phyloP scores from a whole-genome alignment of 2,113 vertebrate genomes.

The Corapipo altera region DNA sequence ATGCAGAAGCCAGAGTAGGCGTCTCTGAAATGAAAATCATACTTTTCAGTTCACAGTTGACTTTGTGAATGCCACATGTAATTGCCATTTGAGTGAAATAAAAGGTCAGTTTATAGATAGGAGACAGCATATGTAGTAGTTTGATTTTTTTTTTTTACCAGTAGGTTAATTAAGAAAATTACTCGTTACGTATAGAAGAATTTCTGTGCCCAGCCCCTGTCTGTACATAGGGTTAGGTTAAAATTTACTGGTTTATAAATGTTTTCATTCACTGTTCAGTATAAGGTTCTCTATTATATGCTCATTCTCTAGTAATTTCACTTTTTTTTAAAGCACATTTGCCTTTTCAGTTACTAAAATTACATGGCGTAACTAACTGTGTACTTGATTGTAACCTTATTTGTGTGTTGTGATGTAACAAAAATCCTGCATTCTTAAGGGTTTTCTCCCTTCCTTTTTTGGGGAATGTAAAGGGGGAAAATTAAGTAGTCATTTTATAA shows the following conservation, averaged over 20 bases:
- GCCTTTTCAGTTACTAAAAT: neutral
- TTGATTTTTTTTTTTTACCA: neutral
- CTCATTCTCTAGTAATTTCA: neutral
- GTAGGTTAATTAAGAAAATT: neutral
- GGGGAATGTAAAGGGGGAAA: neutral
- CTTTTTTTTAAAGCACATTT: neutral
- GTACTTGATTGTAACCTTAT: neutral
- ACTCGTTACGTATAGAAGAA: neutral
- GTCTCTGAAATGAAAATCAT: neutral
- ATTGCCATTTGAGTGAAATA: neutral
- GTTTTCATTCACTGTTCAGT: neutral
- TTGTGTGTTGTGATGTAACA: neutral
- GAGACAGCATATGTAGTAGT: neutral
- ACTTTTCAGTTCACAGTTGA: neutral
- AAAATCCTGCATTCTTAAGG: neutral
- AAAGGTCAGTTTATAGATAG: neutral
- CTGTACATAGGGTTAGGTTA: neutral
- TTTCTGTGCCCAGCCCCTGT: neutral
- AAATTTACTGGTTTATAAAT: neutral
- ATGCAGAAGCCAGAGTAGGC: neutral
- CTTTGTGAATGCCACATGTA: neutral
- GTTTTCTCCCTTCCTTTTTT: neutral
- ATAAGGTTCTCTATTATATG: neutral
- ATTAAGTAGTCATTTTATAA: neutral
- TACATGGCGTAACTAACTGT: accelerated